A percentile compares a stretch with the other conserved stretches of the same genome.
Conservation (phyloP, 1,140 invertebrate species). For the Scylla paramamosain region DNA sequence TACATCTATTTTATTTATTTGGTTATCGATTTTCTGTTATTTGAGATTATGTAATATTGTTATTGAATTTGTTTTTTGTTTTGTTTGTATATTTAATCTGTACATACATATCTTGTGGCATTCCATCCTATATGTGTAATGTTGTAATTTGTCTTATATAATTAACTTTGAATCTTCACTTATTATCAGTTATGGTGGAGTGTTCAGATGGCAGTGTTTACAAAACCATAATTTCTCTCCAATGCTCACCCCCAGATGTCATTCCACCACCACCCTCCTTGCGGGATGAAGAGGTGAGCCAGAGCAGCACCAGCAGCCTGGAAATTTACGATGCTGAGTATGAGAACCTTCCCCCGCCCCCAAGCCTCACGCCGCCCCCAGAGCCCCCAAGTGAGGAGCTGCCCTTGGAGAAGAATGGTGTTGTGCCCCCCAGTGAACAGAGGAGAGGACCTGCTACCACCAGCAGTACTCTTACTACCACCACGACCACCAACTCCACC, state of each 20-base stretch:
- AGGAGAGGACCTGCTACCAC: constrained; percentile 54
- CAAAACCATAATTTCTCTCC: neutral
- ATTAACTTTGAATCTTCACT: no score
- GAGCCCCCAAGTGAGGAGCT: neutral
- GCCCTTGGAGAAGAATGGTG: constrained; percentile 57
- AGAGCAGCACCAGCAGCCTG: neutral
- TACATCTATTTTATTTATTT: no score
- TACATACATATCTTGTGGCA: no score
- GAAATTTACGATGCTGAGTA: constrained; percentile 51
- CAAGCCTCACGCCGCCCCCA: neutral
- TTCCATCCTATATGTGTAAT: no score
- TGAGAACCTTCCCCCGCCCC: constrained; percentile 41
- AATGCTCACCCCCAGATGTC: constrained; percentile 28
- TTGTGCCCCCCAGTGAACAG: constrained; percentile 55
- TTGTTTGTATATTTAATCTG: no score
- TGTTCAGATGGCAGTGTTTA: no score
- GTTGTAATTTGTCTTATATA: no score
- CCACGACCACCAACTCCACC: neutral
- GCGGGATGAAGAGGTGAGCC: constrained; percentile 58
- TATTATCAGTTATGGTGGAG: no score
- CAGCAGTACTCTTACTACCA: constrained; percentile 35
- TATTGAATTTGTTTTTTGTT: no score
- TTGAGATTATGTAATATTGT: no score
- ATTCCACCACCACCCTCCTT: constrained; percentile 58
- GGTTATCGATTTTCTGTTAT: no score